These are phyloP conservation scores for Smittia sp. DNA, from an alignment of 2,888 invertebrate genomes.

Conservation along the genomic window DNA sequence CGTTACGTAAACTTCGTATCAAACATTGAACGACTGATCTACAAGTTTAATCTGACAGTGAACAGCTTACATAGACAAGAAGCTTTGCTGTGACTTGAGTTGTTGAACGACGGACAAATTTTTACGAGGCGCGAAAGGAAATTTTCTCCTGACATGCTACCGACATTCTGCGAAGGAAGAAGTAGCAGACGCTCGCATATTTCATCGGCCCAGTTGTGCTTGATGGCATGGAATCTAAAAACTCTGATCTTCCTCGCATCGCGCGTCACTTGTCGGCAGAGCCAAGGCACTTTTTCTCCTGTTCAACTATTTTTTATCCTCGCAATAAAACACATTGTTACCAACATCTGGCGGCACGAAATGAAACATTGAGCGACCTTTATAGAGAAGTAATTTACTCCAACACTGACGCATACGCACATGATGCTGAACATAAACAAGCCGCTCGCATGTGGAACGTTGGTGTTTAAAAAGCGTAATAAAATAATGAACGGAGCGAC, in stretches of 20 bases:
- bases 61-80: too few relatives aligned
- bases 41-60: too few relatives aligned
- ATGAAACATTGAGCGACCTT: constrained; percentile 2
- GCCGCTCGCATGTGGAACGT: neutral
- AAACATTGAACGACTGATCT: too few relatives aligned
- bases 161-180: neutral
- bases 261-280: neutral
- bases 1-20: too few relatives aligned
- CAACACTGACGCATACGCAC: neutral
- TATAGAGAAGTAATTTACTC: neutral
- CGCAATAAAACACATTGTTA: neutral
- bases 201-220: too few relatives aligned
- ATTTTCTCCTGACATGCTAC: neutral
- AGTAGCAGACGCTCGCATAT: neutral
- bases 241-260: too few relatives aligned
- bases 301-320: neutral
- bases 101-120: too few relatives aligned
- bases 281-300: neutral
- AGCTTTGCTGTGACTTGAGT: too few relatives aligned
- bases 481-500: neutral
- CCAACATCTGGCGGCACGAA: neutral
- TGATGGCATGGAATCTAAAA: too few relatives aligned
- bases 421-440: neutral
- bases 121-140: neutral
- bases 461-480: constrained; percentile 4